Conservation (phyloP, 2,797 vertebrate species). For the Lagocephalus sceleratus region DNA sequence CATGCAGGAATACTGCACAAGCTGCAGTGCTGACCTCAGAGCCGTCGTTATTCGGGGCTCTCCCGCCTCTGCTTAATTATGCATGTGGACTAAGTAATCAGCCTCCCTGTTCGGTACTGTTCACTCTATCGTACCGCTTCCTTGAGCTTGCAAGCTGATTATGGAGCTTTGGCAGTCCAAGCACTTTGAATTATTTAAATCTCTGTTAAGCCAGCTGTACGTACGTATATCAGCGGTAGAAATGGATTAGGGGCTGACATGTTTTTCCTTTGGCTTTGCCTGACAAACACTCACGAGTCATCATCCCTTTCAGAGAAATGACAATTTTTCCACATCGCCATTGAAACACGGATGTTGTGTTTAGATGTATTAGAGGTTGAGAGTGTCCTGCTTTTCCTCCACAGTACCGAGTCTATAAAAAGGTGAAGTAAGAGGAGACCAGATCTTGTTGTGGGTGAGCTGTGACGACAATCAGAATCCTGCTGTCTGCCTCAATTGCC, state of each 20-base stretch:
- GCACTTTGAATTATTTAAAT: constrained; percentile 90
- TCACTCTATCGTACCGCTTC: constrained; percentile 67
- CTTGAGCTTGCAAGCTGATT: constrained; percentile 79
- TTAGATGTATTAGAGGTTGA: constrained; percentile 43
- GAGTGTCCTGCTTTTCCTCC: constrained; percentile 37
- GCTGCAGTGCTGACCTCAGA: constrained; percentile 49
- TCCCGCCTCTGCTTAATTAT: constrained; percentile 70
- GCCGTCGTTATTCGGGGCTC: constrained; percentile 68
- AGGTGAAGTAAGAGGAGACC: constrained; percentile 33
- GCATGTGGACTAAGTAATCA: constrained; percentile 72
- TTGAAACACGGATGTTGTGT: constrained; percentile 38
- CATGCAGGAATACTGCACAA: constrained; percentile 23
- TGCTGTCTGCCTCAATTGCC: constrained; percentile 47
- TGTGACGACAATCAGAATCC: constrained; percentile 61
- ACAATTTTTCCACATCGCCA: constrained; percentile 44
- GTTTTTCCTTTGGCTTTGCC: constrained; percentile 60
- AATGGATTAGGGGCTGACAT: constrained; percentile 74
- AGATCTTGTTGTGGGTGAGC: constrained; percentile 43
- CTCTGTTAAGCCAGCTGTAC: constrained; percentile 80
- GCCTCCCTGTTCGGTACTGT: constrained; percentile 55
- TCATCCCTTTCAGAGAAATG: constrained; percentile 49
- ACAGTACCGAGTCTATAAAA: constrained; percentile 23
- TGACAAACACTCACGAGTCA: constrained; percentile 29
- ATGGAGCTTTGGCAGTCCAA: constrained; percentile 80
- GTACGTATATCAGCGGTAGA: constrained; percentile 79